Evolutionary conservation across 2,113 vertebrate species (phyloP), one percentile per base, ranked within the genome.

Genomic region (Cochlearius cochlearius): DNA sequence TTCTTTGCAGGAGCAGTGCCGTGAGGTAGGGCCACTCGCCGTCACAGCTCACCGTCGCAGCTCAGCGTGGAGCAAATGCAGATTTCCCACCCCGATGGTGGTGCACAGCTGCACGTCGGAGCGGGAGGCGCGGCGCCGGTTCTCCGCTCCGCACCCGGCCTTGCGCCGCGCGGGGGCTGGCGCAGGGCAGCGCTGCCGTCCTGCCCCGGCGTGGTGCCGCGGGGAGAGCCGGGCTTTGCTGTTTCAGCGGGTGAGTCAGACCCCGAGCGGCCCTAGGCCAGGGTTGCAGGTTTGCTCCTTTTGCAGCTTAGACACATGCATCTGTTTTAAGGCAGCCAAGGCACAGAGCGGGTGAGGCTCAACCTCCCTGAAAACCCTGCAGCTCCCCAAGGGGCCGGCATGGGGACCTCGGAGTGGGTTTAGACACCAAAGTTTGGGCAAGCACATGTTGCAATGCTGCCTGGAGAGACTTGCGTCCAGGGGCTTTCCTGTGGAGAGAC

Each of bases 91-190:
- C 11, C 2, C 8, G 62, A 43, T 1, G 3, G 50, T 30, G 50
- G 13, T 15, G 26, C 71, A 0, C 0, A 2, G 74, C 50, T 53
- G 63, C 50, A 7, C 49, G 63, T 69, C 43, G 29, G 47, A 63
- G 76, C 60, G 1, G 20, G 27, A 38, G 59, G 26, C 0, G 3
- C 5, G 6, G 17, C 1, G 2, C 7, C 62, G 45, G 36, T 34
- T 73, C 41, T 82, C 30, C 1, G 5, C 21, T 41, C 36, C 4
- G 3, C 64, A 10, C 32, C 30, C 3, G 3, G 9, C 63, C 45
- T 53, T 0, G 3, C 0, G 5, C n/a, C 15, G 49, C 0, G 0
- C 58, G 20, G 75, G 14, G 43, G 39, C 49, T 4, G 1, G 20
- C 25, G 50, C n/a, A 9, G 52, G 15, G 66, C 58, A 7, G n/a